Evolutionary conservation across 2,888 invertebrate species (phyloP), one percentile per base, ranked within the genome.

Genomic region (Perizoma affinitatum): DNA sequence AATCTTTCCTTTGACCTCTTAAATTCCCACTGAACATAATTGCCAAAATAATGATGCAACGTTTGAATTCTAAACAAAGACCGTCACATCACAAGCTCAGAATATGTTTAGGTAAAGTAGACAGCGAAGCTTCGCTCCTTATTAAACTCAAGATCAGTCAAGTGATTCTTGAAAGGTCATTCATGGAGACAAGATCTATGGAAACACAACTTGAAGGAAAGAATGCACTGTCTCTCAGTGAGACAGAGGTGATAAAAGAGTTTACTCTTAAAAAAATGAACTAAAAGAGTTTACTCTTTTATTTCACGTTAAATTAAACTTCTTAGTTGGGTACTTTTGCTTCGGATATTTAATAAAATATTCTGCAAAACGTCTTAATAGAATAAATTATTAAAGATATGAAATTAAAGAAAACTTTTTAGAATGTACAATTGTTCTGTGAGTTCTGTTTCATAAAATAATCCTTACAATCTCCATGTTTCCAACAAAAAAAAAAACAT

Each of bases 81-180:
- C 76, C 77, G 76, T 82, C 81, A 79, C 75, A 80, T 83, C 75
- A 71, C 59, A 63, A 62, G 68, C 67, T 69, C 59, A 51, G 55
- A 63, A 59, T 68, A 66, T 66, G 54, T 69, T 67, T 63, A 65
- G 58, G 63, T 68, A 65, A 56, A 67, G 68, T 71, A 73, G 79
- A 73, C 79, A 76, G 79, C 70, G 70, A 84, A 86, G 84, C 79
- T 81, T 80, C 76, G 65, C 78, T 78, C 74, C 86, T 90, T 90
- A 87, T 88, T 88, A 88, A 86, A 74, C 78, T 84, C 76, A 69
- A 88, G 87, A 72, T 71, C 83, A 83, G 84, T 87, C 88, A 87
- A 90, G 90, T 70, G 69, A 64, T 76, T 71, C 88, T 90, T 78
- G 74, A 82, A 80, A 67, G 84, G 86, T 88, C 86, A 83, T 83